A percentile compares a stretch with the other conserved stretches of the same genome.
Evolutionary conservation across 2,888 invertebrate genomes (phyloP).

Genomic region (Hofmannophila pseudospretella): DNA sequence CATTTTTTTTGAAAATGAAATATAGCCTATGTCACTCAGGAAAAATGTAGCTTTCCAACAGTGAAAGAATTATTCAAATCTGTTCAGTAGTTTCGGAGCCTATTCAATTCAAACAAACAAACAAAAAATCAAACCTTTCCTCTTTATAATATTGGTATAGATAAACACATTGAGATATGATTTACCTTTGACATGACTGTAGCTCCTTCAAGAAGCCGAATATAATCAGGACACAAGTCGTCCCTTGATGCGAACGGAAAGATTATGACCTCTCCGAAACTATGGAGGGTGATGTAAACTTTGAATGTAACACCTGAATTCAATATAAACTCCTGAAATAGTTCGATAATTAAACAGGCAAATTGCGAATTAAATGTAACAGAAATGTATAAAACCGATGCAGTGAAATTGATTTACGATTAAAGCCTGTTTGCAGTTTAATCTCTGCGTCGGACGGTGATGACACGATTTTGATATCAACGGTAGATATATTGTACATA

Average conservation of each 20-base stretch:
- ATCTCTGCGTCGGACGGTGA: slow-evolving; percentile 49
- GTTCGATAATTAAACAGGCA: slow-evolving; percentile 17
- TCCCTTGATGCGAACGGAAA: slow-evolving; percentile 56
- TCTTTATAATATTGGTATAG: too few species aligned
- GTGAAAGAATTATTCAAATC: too few species aligned
- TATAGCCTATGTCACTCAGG: too few species aligned
- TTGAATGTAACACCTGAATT: slow-evolving; percentile 48
- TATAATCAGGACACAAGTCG: slow-evolving; percentile 54
- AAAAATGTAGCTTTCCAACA: too few species aligned
- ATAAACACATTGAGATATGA: too few species aligned
- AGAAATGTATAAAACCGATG: slow-evolving; percentile 43
- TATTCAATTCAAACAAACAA: too few species aligned
- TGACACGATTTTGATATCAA: slow-evolving; percentile 66
- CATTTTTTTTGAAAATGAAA: too few species aligned
- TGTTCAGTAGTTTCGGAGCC: too few species aligned
- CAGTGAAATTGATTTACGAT: slow-evolving; percentile 57
- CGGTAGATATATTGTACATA: slow-evolving; percentile 18
- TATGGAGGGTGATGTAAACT: slow-evolving; percentile 62
- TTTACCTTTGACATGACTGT: slow-evolving; percentile 62
- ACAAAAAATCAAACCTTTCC: too few species aligned
- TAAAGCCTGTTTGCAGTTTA: slow-evolving; percentile 66
- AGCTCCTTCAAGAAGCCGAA: slow-evolving; percentile 57
- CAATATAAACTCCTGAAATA: slow-evolving; percentile 42
- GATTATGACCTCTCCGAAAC: slow-evolving; percentile 62
- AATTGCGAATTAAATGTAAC: slow-evolving; percentile 41